These are phyloP conservation scores for Drosophila obscura DNA, from an alignment of 1,140 invertebrate species.

Conservation along the genomic window DNA sequence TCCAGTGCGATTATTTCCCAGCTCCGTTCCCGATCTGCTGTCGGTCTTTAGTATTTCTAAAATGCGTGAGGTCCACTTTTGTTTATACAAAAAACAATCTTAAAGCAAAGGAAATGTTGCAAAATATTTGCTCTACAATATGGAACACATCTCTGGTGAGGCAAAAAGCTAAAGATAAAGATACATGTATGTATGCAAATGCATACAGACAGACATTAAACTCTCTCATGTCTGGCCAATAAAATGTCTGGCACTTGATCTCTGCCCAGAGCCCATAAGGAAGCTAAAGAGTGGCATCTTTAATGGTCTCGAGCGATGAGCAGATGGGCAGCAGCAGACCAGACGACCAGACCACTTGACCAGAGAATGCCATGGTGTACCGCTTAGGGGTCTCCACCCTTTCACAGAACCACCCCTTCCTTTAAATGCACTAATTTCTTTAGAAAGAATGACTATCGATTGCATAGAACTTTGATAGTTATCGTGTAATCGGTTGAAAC, in stretches of 20 bases:
- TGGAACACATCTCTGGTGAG: conserved; percentile 40
- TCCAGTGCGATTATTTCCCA: no score
- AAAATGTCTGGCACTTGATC: conserved; percentile 58
- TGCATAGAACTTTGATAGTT: conserved; percentile 17
- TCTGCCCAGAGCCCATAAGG: conserved; percentile 43
- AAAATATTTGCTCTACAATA: conserved; percentile 44
- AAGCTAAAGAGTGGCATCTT: conserved; percentile 46
- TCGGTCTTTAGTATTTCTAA: neutral
- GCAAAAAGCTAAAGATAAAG: conserved; percentile 7
- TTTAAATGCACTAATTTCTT: conserved; percentile 3
- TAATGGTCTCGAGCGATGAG: conserved; percentile 40
- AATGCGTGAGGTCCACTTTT: conserved; percentile 38
- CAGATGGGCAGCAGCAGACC: conserved; percentile 3
- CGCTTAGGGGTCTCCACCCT: neutral
- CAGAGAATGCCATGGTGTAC: neutral
- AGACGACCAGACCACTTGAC: conserved; percentile 24
- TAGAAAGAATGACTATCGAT: conserved; percentile 18
- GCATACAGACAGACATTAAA: no score
- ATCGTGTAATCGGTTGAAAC: conserved; percentile 38
- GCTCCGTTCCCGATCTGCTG: no score
- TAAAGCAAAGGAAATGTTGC: conserved; percentile 41
- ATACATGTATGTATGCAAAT: neutral
- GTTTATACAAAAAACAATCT: conserved; percentile 25
- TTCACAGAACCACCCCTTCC: neutral
- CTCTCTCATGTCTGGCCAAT: conserved; percentile 36